Evolutionary conservation across 2,113 vertebrate species (phyloP), one percentile per base, ranked within the genome.

Genomic region (Catharus fuscescens): DNA sequence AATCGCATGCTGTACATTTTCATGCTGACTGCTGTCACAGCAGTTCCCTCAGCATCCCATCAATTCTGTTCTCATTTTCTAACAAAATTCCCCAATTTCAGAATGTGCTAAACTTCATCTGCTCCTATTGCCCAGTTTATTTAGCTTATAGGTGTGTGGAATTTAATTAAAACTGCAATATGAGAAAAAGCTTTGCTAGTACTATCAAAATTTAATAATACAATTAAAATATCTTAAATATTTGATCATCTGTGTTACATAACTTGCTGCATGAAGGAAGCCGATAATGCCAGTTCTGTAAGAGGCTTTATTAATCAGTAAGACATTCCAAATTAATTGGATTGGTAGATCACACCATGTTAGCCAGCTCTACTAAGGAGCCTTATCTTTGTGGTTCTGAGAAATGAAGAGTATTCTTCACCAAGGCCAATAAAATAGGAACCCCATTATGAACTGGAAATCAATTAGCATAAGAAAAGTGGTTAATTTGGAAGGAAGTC

Each of bases 241-340:
- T 86, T 96, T 95, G 42, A 93, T 84, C 1, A 1, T 78, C 53
- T 82, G 9, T 44, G 38, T 82, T 95, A 54, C 45, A 14, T 92
- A 77, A 61, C 62, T 73, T 72, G 24, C 62, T 88, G 71, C 71
- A 54, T 86, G 82, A 56, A 90, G 18, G 8, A 93, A 80, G 69
- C 56, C 10, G 42, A 92, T 88, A 74, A 25, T 78, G 72, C 82
- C 40, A 81, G 2, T 80, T 86, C 62, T 80, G 52, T 80, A 42
- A 73, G 73, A 67, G 32, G 21, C 40, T 71, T 93, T 93, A 52
- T 93, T 94, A 94, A 91, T 91, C 66, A 54, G 36, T 77, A 54
- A 77, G 71, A 38, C 54, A 31, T 95, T 94, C 34, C 42, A 72
- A 88, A 88, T 83, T 91, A 96, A 95, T 93, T 91, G 70, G 73